Evolutionary conservation across 2,888 invertebrate genomes (phyloP).

Genomic region (Camponotus fellah): DNA sequence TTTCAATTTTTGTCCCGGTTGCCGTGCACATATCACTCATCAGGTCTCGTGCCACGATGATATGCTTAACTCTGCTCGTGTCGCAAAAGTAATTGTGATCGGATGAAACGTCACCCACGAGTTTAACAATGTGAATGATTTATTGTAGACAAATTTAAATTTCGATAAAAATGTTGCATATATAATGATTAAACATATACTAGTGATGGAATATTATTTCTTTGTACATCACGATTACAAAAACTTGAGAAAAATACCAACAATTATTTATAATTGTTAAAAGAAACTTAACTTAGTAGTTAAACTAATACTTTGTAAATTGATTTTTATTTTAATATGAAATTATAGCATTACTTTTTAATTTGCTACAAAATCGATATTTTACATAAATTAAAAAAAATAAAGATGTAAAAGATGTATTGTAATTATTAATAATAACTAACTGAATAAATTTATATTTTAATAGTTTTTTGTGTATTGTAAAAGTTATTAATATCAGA

Average conservation of each 20-base stretch:
- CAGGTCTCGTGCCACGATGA: background rate
- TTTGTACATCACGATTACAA: background rate
- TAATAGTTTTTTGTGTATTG: background rate
- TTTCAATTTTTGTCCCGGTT: slow-evolving; percentile 27
- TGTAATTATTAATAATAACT: background rate
- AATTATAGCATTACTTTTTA: background rate
- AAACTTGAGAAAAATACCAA: background rate
- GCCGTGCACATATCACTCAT: slow-evolving; percentile 27
- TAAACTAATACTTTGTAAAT: background rate
- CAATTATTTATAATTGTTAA: background rate
- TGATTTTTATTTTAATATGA: background rate
- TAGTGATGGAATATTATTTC: background rate
- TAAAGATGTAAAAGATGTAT: background rate
- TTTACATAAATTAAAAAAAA: background rate
- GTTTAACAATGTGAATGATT: background rate
- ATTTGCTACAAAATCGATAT: background rate
- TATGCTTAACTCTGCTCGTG: slow-evolving; percentile 4
- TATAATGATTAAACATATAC: background rate
- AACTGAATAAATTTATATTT: slow-evolving; percentile 4
- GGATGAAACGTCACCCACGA: background rate
- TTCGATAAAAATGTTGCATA: background rate
- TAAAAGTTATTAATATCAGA: background rate
- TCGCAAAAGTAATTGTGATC: background rate
- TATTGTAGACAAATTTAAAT: background rate
- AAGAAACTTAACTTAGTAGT: background rate